These are phyloP conservation scores for Anagrus nilaparvatae DNA, from an alignment of 1,140 invertebrate species.

Conservation along the genomic window DNA sequence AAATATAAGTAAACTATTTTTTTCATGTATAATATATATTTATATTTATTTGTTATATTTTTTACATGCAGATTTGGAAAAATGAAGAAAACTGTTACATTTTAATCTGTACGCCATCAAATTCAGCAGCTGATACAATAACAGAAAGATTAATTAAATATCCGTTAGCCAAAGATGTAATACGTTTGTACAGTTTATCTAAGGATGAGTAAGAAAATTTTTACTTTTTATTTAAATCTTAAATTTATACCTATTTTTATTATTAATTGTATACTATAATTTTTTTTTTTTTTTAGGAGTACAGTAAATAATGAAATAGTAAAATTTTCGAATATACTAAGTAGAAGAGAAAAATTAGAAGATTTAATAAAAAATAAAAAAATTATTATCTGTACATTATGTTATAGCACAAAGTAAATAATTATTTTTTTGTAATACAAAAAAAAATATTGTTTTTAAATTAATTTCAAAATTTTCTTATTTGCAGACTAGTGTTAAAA, in stretches of 20 bases:
- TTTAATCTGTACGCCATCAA: conserved; percentile 5
- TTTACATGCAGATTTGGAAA: conserved; percentile 34
- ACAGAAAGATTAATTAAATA: conserved; percentile 42
- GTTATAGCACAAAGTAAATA: conserved; percentile 29
- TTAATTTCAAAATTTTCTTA: too few relatives aligned
- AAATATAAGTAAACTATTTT: too few relatives aligned
- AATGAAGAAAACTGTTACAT: conserved; percentile 46
- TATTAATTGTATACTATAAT: conserved; percentile 21
- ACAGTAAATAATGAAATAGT: conserved; percentile 23
- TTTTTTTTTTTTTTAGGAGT: conserved; percentile 13
- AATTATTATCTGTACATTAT: conserved; percentile 39
- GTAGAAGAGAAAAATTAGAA: conserved; percentile 13
- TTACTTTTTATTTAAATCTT: conserved; percentile 23
- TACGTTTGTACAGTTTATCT: conserved; percentile 39
- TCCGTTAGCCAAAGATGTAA: conserved; percentile 29
- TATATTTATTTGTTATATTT: too few relatives aligned
- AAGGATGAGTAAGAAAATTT: conserved; percentile 32
- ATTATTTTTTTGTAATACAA: neutral
- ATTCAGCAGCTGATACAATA: conserved; percentile 36
- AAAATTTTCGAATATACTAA: conserved; percentile 26
- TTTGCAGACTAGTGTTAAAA: conserved; percentile 21
- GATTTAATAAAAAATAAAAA: conserved; percentile 28
- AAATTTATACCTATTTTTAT: too few relatives aligned
- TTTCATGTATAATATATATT: too few relatives aligned
- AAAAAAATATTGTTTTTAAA: neutral